Evolutionary conservation across 2,113 vertebrate species (phyloP), one percentile per base, ranked within the genome.

Genomic region (Nycticryphes semicollaris): DNA sequence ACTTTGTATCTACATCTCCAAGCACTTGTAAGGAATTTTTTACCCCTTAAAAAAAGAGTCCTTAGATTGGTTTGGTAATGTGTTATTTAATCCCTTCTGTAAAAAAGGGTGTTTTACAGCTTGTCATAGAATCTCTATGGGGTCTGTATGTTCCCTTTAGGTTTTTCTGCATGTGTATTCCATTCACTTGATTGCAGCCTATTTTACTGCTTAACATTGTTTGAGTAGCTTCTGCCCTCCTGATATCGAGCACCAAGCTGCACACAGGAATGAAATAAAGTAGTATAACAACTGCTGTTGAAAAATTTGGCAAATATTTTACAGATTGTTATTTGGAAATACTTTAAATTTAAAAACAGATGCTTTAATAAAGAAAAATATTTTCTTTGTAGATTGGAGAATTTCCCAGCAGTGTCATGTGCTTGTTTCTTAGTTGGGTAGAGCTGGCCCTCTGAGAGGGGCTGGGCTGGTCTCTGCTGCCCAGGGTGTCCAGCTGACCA

Each of bases 401-500:
- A 22, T 12, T 62, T 28, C 25, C 30, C 33, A 6, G 39, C 43
- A 48, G 59, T 27, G 54, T 33, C 14, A 0, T 2, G 68, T 60
- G 45, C 15, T 16, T 21, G 48, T 51, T 62, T 14, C 33, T 64
- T 13, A 3, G 21, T 12, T 2, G 1, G 35, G 7, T 7, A 6
- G 79, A 68, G 53, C 30, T 23, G 39, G 9, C 15, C 28, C 25
- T 21, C 18, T 23, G 2, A 31, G 37, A 10, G 24, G 37, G 57
- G 28, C 43, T 9, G 14, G 15, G 17, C 41, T 33, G 31, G 39
- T 16, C 4, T 6, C 62, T 37, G 22, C 43, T 41, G 24, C 50
- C 14, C 4, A 0, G 4, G 2, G 19, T 7, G 28, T 6, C 22
- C 4, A 10, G 41, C 62, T 9, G 19, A 6, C 20, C 30, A 23